phyloP scores from a whole-genome alignment of 2,113 vertebrate species.

The Pomatostomus ruficeps region DNA sequence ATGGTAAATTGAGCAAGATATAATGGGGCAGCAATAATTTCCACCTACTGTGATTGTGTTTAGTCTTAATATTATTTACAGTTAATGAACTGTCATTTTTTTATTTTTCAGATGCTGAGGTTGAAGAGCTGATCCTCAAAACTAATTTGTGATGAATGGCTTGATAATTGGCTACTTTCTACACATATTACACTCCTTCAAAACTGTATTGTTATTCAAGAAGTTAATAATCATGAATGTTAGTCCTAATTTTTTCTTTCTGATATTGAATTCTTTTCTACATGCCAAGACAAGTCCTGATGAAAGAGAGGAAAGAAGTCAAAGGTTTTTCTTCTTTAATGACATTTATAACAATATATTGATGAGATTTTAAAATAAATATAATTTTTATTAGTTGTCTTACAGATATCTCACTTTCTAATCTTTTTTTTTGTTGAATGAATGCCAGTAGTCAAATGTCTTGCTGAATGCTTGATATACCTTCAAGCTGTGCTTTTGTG shows the following conservation, averaged over 20 bases:
- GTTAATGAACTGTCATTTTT: neutral
- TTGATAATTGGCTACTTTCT: neutral
- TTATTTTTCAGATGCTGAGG: constrained; percentile 29
- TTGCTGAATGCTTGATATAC: neutral
- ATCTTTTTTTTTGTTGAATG: neutral
- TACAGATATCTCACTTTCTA: neutral
- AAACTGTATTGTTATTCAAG: neutral
- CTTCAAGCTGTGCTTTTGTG: neutral
- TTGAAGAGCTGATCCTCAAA: constrained; percentile 29
- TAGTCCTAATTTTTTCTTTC: neutral
- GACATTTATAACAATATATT: neutral
- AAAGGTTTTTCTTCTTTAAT: neutral
- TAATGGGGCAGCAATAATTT: constrained; percentile 7
- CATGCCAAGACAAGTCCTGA: neutral
- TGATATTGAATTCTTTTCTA: neutral
- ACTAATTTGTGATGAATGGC: neutral
- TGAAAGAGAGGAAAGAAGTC: neutral
- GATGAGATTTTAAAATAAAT: constrained; percentile 27
- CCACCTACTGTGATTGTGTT: neutral
- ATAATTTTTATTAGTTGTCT: neutral
- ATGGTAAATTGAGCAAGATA: constrained; percentile 15
- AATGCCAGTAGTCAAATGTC: neutral
- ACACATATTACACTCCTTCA: neutral
- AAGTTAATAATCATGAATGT: neutral
- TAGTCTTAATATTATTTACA: constrained; percentile 23